Evolutionary conservation across 2,888 invertebrate genomes (phyloP).

Genomic region (Alloscopus bannaensis): DNA sequence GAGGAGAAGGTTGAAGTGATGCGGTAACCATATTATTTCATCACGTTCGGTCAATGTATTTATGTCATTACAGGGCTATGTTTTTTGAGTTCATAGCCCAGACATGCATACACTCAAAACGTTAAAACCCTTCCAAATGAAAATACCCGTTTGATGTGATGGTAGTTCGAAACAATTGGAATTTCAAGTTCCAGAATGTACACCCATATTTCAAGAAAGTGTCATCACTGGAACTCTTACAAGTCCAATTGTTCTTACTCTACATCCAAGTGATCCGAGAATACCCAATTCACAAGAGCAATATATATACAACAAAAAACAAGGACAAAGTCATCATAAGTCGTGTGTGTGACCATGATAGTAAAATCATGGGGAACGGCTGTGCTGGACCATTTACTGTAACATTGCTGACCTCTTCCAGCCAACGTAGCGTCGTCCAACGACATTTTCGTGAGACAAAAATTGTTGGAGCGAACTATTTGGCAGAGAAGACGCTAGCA

Average conservation of each 20-base stretch:
- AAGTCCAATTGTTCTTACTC: conserved; percentile 33
- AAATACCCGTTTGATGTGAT: conserved; percentile 15
- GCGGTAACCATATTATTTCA: conserved; percentile 16
- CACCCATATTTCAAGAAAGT: conserved; percentile 54
- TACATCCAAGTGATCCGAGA: conserved; percentile 35
- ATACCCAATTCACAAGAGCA: conserved; percentile 18
- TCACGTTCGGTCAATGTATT: conserved; percentile 59
- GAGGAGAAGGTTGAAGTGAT: conserved; percentile 34
- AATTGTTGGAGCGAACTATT: neutral
- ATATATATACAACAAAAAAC: conserved; percentile 31
- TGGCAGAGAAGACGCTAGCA: conserved; percentile 28
- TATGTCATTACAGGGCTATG: conserved; percentile 43
- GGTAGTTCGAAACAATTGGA: conserved; percentile 38
- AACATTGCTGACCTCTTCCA: conserved; percentile 23
- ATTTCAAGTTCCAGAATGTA: conserved; percentile 39
- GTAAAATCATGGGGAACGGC: conserved; percentile 50
- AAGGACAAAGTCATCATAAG: conserved; percentile 38
- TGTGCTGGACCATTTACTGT: conserved; percentile 28
- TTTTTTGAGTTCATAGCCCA: conserved; percentile 49
- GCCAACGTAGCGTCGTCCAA: neutral
- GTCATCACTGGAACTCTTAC: conserved; percentile 42
- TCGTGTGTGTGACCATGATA: conserved; percentile 43
- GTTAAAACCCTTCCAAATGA: conserved; percentile 37
- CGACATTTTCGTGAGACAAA: neutral
- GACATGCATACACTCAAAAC: conserved; percentile 61